Evolutionary conservation across 2,113 vertebrate genomes (phyloP).

Genomic region (Notothenia rossii): DNA sequence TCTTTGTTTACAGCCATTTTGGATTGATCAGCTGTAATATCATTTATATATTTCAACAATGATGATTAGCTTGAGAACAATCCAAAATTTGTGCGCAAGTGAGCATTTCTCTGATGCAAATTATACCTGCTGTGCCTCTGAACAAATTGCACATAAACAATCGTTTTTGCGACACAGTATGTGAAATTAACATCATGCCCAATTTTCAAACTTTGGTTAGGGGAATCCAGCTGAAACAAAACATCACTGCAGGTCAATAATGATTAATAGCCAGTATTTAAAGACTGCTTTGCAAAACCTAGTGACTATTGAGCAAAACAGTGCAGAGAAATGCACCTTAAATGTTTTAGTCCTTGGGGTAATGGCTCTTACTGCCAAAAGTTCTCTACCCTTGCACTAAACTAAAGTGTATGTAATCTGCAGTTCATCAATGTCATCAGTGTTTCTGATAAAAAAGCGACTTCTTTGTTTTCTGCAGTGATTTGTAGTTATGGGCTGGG

Average conservation of each 20-base stretch:
- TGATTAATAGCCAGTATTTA: background rate
- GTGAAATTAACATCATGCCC: background rate
- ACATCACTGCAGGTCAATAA: background rate
- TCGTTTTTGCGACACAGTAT: background rate
- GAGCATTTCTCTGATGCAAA: background rate
- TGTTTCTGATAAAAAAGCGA: background rate
- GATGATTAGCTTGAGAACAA: constrained; percentile 6
- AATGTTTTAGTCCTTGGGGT: background rate
- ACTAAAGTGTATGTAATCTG: background rate
- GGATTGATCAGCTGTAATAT: constrained; percentile 9
- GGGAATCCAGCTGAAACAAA: no score
- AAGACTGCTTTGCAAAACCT: background rate
- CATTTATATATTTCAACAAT: background rate
- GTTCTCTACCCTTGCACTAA: background rate
- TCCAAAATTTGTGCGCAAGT: background rate
- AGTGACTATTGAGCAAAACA: background rate
- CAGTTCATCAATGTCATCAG: constrained; percentile 1
- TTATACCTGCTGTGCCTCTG: background rate
- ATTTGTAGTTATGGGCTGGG: background rate
- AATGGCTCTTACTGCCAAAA: background rate
- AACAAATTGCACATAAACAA: background rate
- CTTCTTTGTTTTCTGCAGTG: background rate
- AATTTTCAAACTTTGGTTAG: background rate
- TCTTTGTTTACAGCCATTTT: constrained; percentile 20
- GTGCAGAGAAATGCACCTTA: background rate